Percentiles rank a stretch among this genome's conserved stretches.
These are phyloP conservation scores for Corticium candelabrum DNA, from an alignment of 37 sponge, comb jelly and placozoan genomes.

Conservation along the genomic window DNA sequence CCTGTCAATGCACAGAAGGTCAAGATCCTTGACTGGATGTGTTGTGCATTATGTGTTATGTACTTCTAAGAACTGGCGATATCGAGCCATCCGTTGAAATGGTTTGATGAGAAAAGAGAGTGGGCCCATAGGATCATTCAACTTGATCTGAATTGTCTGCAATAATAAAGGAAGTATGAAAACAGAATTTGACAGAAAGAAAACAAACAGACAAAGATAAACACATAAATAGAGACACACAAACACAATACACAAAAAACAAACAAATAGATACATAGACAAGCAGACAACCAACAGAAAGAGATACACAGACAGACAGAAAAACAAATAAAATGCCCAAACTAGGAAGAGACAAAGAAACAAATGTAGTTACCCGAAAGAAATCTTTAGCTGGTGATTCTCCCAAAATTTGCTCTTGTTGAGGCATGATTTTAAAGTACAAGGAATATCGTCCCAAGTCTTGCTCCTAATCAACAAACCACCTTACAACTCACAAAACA, in stretches of 20 bases:
- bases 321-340: background rate
- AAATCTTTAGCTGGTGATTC: constrained; percentile 29
- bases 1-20: too few relatives aligned
- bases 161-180: too few relatives aligned
- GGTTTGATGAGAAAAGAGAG: constrained; percentile 51
- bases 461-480: background rate
- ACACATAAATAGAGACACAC: background rate
- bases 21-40: too few relatives aligned
- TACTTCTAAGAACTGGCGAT: constrained; percentile 63
- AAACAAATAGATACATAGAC: too few relatives aligned
- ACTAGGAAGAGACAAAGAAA: background rate
- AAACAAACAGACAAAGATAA: background rate
- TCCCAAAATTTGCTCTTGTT: constrained; percentile 25
- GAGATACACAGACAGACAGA: too few relatives aligned
- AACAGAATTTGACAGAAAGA: too few relatives aligned
- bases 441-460: constrained; percentile 38
- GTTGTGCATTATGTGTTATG: too few relatives aligned
- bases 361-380: constrained; percentile 32
- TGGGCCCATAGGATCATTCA: constrained; percentile 35
- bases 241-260: background rate
- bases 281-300: too few relatives aligned
- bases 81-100: constrained; percentile 60
- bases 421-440: constrained; percentile 76
- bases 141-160: constrained; percentile 26
- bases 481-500: too few relatives aligned